phyloP scores from a whole-genome alignment of 64 coral and sea anemone species.

The Dendronephthya gigantea region DNA sequence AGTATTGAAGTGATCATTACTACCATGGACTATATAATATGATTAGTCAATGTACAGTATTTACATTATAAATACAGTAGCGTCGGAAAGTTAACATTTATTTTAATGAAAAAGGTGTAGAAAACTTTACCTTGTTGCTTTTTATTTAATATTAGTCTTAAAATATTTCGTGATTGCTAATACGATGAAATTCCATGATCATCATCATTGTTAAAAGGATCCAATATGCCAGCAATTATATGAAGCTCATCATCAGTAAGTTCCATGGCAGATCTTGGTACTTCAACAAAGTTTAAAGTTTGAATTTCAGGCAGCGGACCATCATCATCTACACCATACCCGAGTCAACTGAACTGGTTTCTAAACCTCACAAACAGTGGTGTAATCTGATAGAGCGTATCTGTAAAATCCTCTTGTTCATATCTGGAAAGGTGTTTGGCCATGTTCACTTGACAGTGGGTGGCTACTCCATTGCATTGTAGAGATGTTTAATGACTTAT shows the following conservation, averaged over 20 bases:
- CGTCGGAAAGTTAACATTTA: no score
- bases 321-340: slow-evolving; percentile 42
- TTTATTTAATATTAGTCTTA: background rate
- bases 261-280: background rate
- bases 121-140: no score
- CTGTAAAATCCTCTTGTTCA: slow-evolving; percentile 45
- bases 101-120: no score
- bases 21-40: no score
- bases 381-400: no score
- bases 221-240: background rate
- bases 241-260: background rate
- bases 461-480: background rate
- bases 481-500: no score
- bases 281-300: background rate
- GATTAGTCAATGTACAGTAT: no score
- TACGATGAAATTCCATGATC: background rate
- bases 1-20: no score
- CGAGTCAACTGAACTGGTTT: background rate
- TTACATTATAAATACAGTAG: no score
- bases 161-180: background rate
- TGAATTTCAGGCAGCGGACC: background rate
- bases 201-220: background rate
- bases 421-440: slow-evolving; percentile 28
- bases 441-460: slow-evolving; percentile 11
- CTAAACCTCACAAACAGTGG: slow-evolving; percentile 26